A percentile compares a stretch with the other conserved stretches of the same genome.
Conservation (phyloP, 1,140 invertebrate species). For the Zaprionus africanus region DNA sequence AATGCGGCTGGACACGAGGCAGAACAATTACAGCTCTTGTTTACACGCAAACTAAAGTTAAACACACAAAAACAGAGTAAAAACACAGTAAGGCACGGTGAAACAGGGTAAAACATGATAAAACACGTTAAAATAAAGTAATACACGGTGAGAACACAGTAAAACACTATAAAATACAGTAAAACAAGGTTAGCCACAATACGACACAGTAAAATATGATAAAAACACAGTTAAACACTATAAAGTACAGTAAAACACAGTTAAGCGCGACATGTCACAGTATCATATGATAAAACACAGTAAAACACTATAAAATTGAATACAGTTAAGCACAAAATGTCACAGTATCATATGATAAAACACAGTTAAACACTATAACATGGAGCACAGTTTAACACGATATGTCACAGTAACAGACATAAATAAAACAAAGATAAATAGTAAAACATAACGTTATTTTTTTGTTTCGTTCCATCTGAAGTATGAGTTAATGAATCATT, state of each 20-base stretch:
- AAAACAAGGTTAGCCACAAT: background rate
- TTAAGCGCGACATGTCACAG: background rate
- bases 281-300: background rate
- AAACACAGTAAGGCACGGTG: conserved; percentile 12
- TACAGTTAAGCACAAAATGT: background rate
- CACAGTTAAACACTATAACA: background rate
- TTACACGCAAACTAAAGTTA: conserved; percentile 71
- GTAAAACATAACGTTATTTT: background rate
- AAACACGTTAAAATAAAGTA: background rate
- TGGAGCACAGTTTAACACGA: background rate
- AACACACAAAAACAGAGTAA: conserved; percentile 42
- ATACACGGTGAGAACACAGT: conserved; percentile 31
- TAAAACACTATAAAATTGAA: no score
- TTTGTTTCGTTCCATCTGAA: conserved; percentile 26
- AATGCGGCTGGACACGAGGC: conserved; percentile 70
- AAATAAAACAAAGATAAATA: background rate
- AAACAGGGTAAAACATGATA: no score
- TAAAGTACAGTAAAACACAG: background rate
- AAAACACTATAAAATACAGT: conserved; percentile 17
- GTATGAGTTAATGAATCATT: conserved; percentile 43
- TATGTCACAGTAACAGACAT: background rate
- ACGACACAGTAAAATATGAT: background rate
- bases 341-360: background rate
- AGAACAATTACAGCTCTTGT: conserved; percentile 71
- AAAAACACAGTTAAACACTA: conserved; percentile 20